Base-by-base conservation (phyloP, 2,888 invertebrate species). In the Cheilosia scutellata region DNA sequence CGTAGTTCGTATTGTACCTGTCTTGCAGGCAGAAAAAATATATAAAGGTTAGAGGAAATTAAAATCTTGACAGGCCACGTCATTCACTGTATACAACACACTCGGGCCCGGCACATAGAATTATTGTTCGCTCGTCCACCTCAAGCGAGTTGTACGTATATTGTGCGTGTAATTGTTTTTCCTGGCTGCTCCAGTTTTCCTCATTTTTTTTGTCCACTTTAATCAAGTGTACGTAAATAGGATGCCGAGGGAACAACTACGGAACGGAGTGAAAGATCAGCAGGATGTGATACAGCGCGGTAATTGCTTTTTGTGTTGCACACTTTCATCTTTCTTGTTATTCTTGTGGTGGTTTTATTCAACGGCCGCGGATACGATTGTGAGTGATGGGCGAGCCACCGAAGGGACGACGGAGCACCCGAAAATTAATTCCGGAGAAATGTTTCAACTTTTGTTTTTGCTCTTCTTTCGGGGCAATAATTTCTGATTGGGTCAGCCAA, bases 21-120 rank as follows among this genome's bases (percentile, higher is more conserved):
- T 47, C 55, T 37, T 37, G 16, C 37, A 11, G 29, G 25, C 9
- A 51, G 13, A 27, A 37, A 37, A 37, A 11, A 37, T 2, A 33
- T 11, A 9, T 1, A 37, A 37, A 51, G 31, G 11, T 44, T 51
- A 9, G 44, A 77, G 65, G 66, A 72, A 78, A 82, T 83, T 78
- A 83, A 78, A 78, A 83, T 72, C 82, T 83, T 83, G 82, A 72
- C 82, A 72, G 49, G 72, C 65, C 77, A 47, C 40, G 68, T 77
- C 77, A 77, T 65, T 76, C 44, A 29, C 16, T 13, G 42, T 27
- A 31, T 20, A 25, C 37, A 11, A 51, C 49, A 16, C 40, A 9
- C 62, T 51, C 25, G 16, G 13, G 7, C 20, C 20, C 16, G 37
- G 37, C 37, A 62, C 20, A 29, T 13, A 63, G 51, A 71, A 44